These are phyloP conservation scores for Bombus waltoni DNA, from an alignment of 1,140 invertebrate species.

Conservation along the genomic window DNA sequence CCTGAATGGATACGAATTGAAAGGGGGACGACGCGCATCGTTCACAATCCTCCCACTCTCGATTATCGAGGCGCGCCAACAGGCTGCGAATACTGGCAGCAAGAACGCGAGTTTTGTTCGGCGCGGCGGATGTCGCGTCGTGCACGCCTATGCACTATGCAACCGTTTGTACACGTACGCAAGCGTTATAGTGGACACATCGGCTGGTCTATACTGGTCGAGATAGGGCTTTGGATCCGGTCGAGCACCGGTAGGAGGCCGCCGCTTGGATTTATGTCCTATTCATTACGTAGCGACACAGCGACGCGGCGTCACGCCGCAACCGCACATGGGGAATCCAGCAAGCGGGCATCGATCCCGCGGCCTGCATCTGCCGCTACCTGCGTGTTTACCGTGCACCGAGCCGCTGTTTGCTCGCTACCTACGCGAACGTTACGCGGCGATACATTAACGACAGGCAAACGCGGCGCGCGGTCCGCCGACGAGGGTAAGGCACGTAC, in stretches of 20 bases:
- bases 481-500: conserved; percentile 20
- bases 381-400: conserved; percentile 68
- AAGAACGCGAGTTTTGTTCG: conserved; percentile 8
- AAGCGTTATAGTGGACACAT: background rate
- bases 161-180: background rate
- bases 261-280: conserved; percentile 42
- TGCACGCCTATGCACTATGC: background rate
- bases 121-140: background rate
- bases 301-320: conserved; percentile 59
- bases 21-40: background rate
- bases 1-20: background rate
- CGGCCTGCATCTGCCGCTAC: conserved; percentile 35
- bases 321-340: conserved; percentile 56
- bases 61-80: background rate
- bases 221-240: conserved; percentile 7
- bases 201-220: background rate
- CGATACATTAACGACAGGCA: conserved; percentile 77
- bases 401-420: conserved; percentile 67
- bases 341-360: conserved; percentile 30
- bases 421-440: conserved; percentile 52
- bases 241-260: background rate
- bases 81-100: background rate
- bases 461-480: conserved; percentile 45
- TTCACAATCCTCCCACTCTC: background rate
- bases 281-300: conserved; percentile 76